A percentile compares a stretch with the other conserved stretches of the same genome.
Evolutionary conservation across 2,888 invertebrate genomes (phyloP).

Genomic region (Cyclophora albipunctata): DNA sequence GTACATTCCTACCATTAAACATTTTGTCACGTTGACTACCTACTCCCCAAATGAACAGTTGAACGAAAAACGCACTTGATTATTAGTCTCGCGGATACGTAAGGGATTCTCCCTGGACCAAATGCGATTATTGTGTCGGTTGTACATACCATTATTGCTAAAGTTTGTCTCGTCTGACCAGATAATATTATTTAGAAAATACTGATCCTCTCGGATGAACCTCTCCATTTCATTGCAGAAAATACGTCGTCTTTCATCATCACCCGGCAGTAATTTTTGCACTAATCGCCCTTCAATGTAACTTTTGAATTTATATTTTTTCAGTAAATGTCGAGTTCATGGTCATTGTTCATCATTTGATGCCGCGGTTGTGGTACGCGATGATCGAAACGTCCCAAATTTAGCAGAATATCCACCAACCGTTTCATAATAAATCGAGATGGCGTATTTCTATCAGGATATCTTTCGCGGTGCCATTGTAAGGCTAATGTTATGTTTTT

Average conservation of each 20-base stretch:
- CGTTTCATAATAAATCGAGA: constrained; percentile 9
- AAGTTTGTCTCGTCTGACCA: constrained; percentile 5
- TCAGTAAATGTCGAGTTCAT: constrained; percentile 7
- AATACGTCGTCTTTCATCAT: constrained; percentile 5
- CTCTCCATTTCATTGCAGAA: constrained; percentile 3
- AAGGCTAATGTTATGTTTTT: constrained; percentile 7
- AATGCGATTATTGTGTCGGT: constrained; percentile 6
- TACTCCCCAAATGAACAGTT: background rate
- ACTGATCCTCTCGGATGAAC: constrained; percentile 5
- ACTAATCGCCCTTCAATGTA: background rate
- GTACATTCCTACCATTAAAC: too few relatives aligned
- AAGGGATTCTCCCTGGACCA: constrained; percentile 8
- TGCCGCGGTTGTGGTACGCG: constrained; percentile 9
- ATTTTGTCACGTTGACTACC: too few relatives aligned
- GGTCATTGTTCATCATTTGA: constrained; percentile 9
- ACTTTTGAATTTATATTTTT: background rate
- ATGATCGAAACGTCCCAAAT: constrained; percentile 11
- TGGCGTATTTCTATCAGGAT: constrained; percentile 8
- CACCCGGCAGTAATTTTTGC: constrained; percentile 3
- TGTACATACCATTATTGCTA: constrained; percentile 8
- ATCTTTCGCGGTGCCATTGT: constrained; percentile 8
- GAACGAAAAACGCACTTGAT: constrained; percentile 4
- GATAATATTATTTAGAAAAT: constrained; percentile 3
- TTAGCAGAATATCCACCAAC: constrained; percentile 5
- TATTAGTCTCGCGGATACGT: constrained; percentile 7